Base-by-base conservation (phyloP, 2,797 vertebrate genomes). In the Etheostoma perlongum region DNA sequence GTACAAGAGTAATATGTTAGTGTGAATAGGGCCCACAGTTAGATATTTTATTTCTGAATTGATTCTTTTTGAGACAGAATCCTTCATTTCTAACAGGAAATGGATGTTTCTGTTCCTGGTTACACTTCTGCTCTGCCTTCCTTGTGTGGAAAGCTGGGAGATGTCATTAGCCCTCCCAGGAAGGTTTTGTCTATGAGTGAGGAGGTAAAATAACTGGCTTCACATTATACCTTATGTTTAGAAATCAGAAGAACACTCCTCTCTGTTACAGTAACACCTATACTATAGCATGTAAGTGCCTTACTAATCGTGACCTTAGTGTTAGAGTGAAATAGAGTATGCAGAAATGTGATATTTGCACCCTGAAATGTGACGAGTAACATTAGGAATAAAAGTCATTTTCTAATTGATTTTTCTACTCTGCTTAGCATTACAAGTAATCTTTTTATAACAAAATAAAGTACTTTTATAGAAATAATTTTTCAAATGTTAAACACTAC, bases 301-400 rank as follows among this genome's bases (percentile, higher is more conserved):
- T 92, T 90, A 79, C 70, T 89, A 86, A 88, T 77, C 55, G 46
- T 68, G 82, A 84, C 65, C 76, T 87, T 48, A 27, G 25, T 25
- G 25, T 25, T 84, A 82, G 14, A n/a, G 59, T 51, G 12, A 74
- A 78, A 72, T 36, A 4, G n/a, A 59, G n/a, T 55, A 46, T 57
- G 51, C 83, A 63, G 46, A 70, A 84, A 85, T 81, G 67, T 85
- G 74, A 90, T 72, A 53, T 68, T 78, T 78, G 60, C 72, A 83
- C 86, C 89, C 84, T 81, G 60, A 81, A 91, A 92, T 93, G 90
- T 93, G 90, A 91, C 46, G 42, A 70, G 70, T 89, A 88, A 78
- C 67, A 79, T 48, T 33, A 49, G 63, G 8, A 75, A 73, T 75
- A 60, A 62, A 63, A 68, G 8, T 81, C 61, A 12, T 77, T 69